A percentile compares a stretch with the other conserved stretches of the same genome.
phyloP scores from a whole-genome alignment of 2,888 invertebrate species.

The Pherbina coryleti region DNA sequence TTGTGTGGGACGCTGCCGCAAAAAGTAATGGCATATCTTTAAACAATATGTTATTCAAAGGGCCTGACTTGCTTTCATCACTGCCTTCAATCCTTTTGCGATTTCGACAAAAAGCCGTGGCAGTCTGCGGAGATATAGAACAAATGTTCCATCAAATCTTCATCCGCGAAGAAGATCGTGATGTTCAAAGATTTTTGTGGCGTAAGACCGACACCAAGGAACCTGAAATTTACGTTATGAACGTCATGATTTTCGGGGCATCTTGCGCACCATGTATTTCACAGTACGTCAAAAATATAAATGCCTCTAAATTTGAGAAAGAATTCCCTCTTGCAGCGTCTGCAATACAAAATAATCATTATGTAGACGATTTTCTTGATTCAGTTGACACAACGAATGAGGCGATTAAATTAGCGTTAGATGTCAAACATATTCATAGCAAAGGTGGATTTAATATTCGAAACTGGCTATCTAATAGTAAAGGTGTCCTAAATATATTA shows the following conservation, averaged over 20 bases:
- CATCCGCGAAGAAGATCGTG: not conserved
- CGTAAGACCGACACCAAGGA: not conserved
- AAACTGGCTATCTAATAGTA: constrained; percentile 27
- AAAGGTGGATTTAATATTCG: constrained; percentile 40
- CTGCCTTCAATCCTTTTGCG: not conserved
- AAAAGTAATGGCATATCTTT: not conserved
- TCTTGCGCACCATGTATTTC: not conserved
- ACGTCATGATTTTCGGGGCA: constrained; percentile 6
- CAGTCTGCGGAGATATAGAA: constrained; percentile 2
- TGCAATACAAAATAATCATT: constrained; percentile 1
- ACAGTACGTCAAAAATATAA: not conserved
- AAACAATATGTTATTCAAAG: not conserved
- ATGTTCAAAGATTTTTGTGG: constrained; percentile 5
- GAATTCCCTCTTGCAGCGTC: not conserved
- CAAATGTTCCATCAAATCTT: constrained; percentile 1
- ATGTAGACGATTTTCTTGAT: not conserved
- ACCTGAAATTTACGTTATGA: not conserved
- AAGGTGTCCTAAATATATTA: not conserved
- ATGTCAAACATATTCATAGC: constrained; percentile 33
- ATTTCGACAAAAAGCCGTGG: not conserved
- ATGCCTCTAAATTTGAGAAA: not conserved
- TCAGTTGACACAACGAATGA: not conserved
- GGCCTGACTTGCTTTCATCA: constrained; percentile 3
- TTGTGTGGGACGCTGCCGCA: constrained; percentile 39
- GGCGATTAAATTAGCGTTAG: constrained; percentile 14